These are phyloP conservation scores for Trissolcus japonicus DNA, from an alignment of 2,888 invertebrate genomes.

Conservation along the genomic window DNA sequence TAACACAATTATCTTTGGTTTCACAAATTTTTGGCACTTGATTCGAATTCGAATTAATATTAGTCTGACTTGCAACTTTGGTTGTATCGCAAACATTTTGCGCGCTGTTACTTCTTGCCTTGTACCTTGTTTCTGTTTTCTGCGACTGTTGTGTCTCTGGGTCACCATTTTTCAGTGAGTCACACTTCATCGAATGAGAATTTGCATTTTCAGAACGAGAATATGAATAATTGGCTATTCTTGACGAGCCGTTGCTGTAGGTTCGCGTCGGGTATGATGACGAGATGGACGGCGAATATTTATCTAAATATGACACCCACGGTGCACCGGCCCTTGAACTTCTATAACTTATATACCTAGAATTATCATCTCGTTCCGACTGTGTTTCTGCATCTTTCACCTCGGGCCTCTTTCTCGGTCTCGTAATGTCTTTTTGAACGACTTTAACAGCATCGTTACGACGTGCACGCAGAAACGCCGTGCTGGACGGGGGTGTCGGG, in stretches of 20 bases:
- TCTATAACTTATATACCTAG: constrained; percentile 81
- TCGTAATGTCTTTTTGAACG: constrained; percentile 83
- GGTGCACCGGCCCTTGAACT: constrained; percentile 79
- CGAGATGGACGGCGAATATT: constrained; percentile 62
- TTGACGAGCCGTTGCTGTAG: constrained; percentile 58
- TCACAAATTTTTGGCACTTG: constrained; percentile 46
- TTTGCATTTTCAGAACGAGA: constrained; percentile 57
- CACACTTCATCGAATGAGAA: constrained; percentile 57
- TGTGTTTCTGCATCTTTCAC: constrained; percentile 85
- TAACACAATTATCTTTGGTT: constrained; percentile 39
- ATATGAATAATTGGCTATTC: constrained; percentile 68
- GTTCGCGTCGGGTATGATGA: constrained; percentile 58
- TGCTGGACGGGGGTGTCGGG: constrained; percentile 83
- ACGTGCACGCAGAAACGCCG: constrained; percentile 80
- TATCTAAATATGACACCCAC: constrained; percentile 81
- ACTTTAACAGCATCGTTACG: constrained; percentile 85
- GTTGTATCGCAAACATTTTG: constrained; percentile 35
- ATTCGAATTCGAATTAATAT: constrained; percentile 28
- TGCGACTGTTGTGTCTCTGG: constrained; percentile 17
- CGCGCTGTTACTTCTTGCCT: constrained; percentile 38
- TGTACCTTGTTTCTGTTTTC: constrained; percentile 52
- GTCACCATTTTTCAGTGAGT: constrained; percentile 54
- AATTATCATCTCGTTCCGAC: constrained; percentile 84
- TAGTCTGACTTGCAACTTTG: constrained; percentile 31
- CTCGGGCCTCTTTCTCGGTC: constrained; percentile 78